Base-by-base conservation (phyloP, 2,888 invertebrate species). In the Salpingus planirostris region DNA sequence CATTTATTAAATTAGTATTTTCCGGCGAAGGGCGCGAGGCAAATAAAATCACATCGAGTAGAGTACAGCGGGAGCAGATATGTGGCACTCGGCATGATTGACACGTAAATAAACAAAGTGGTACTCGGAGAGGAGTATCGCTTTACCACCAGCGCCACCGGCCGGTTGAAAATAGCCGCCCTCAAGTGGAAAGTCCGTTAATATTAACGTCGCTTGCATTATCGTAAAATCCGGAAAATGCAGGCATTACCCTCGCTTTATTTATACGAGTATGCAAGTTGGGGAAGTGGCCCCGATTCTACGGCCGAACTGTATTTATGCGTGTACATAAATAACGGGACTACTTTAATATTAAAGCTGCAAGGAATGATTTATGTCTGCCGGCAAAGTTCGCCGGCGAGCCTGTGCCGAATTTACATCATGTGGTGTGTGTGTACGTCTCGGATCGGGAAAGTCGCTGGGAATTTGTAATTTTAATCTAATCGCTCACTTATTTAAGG, bases 321-420 rank as follows among this genome's bases (percentile, higher is more conserved):
- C 48, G 43, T 43, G 35, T 44, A 43, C 49, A 50, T 50, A 54
- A 53, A 53, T 54, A 54, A 52, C 50, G 31, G 6, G 36, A 43
- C 40, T 44, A 49, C 47, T 51, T 49, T 49, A 52, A 53, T 52
- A 51, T 52, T 53, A 47, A 47, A 49, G 45, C 41, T 38, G 40
- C 33, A 28, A 33, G 12, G 42, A 43, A 42, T 49, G 50, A 52
- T 51, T 51, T 50, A 49, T 49, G 44, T 35, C 30, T 21, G 28
- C 27, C 21, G 28, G 24, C 31, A 33, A 27, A 15, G 24, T 18
- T 18, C 18, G 18, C n/a, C n/a, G 18, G 18, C 5, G 8, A 18
- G 18, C 18, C n/a, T 18, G 18, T 5, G 5, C 18, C 18, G 18
- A 37, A 33, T 32, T 33, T 27, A 23, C 27, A 29, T 15, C 15